phyloP scores from a whole-genome alignment of 2,888 invertebrate genomes.

The Lepidonotus clava region DNA sequence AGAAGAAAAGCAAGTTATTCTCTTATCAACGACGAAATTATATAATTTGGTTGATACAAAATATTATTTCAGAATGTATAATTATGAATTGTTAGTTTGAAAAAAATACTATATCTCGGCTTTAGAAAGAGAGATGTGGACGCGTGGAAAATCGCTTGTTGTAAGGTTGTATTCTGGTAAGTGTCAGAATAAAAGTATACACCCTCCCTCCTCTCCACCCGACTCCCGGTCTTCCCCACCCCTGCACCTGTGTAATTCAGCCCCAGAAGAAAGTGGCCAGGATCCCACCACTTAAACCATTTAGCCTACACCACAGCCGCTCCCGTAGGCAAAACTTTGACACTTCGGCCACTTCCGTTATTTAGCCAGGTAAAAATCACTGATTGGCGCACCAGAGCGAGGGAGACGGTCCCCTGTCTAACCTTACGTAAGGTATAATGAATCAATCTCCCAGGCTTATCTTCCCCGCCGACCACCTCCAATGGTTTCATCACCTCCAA shows the following conservation, averaged over 20 bases:
- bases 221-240: no score
- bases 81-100: no score
- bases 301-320: background rate
- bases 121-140: no score
- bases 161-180: no score
- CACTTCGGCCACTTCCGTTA: background rate
- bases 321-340: slow-evolving; percentile 11
- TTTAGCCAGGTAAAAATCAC: slow-evolving; percentile 2
- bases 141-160: no score
- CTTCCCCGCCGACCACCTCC: background rate
- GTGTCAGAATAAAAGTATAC: no score
- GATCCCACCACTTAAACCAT: background rate
- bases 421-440: slow-evolving; percentile 29
- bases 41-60: no score
- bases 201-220: no score
- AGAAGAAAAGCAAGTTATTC: no score
- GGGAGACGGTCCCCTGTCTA: background rate
- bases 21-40: no score
- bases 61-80: no score
- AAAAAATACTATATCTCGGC: no score
- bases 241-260: slow-evolving; percentile 12
- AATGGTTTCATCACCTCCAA: slow-evolving; percentile 25
- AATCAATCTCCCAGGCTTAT: slow-evolving; percentile 14
- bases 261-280: background rate
- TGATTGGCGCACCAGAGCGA: background rate